phyloP scores from a whole-genome alignment of 1,140 invertebrate species.

The Microplitis mediator region DNA sequence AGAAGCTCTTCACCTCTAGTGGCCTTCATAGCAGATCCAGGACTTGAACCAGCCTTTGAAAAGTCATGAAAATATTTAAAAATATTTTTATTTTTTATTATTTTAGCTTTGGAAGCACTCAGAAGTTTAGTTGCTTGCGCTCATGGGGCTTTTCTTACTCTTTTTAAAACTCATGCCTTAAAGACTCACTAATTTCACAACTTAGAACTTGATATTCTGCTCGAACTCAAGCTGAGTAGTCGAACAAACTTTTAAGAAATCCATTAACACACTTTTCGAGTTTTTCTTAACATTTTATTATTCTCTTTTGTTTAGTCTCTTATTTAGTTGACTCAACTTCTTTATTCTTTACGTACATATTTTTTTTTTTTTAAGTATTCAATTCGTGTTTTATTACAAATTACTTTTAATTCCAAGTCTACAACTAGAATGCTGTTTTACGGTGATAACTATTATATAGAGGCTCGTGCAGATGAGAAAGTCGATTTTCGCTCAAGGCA shows the following conservation, averaged over 20 bases:
- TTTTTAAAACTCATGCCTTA: slow-evolving; percentile 33
- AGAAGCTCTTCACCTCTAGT: no score
- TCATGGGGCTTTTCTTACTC: not conserved
- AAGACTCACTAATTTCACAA: slow-evolving; percentile 44
- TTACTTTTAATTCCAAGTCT: not conserved
- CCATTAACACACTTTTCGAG: slow-evolving; percentile 38
- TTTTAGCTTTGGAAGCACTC: not conserved
- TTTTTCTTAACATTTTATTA: slow-evolving; percentile 2
- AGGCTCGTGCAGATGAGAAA: slow-evolving; percentile 4
- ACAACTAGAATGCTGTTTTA: not conserved
- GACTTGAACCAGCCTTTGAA: not conserved
- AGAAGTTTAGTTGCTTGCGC: not conserved
- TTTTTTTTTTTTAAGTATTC: not conserved
- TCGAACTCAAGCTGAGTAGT: slow-evolving; percentile 34
- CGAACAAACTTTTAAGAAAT: slow-evolving; percentile 46
- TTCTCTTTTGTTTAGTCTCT: slow-evolving; percentile 7
- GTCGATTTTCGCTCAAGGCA: not conserved
- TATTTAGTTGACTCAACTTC: not conserved
- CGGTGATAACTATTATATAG: not conserved
- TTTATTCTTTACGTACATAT: not conserved
- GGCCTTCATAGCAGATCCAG: no score
- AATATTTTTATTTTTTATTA: not conserved
- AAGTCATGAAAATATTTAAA: not conserved
- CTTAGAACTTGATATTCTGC: slow-evolving; percentile 42
- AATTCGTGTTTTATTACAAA: not conserved